Evolutionary conservation across 2,113 vertebrate genomes (phyloP), one percentile per base, ranked within the genome.

Genomic region (Toxotes chatareus): DNA sequence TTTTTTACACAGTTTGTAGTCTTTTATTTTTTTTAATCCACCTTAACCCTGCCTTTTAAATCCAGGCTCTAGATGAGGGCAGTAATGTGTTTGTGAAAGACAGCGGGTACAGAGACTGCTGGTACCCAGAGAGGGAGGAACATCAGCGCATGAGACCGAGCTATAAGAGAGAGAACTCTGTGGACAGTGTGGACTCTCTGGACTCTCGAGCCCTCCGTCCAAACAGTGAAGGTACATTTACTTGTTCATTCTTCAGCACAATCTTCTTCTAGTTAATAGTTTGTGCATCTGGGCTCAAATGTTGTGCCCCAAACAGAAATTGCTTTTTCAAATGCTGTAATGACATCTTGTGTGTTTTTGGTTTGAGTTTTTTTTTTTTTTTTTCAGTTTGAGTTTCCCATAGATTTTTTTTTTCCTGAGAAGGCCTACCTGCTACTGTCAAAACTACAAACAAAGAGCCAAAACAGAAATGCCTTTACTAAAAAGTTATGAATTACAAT

Each of bases 141-240:
- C 60, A 55, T 46, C 64, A 76, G 88, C 19, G 11, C 40, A 38
- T 55, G 78, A 83, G 93, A 38, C 66, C 64, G 1, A 91, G 56
- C 77, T 95, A 95, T 57, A 95, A 85, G 85, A 95, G 95, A 88
- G 96, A 95, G 73, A 95, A 96, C 83, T 98, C 97, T 0, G 95
- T 95, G 0, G 96, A 98, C 67, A 95, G 96, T 85, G 85, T 96
- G 23, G 96, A 97, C 51, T 97, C 95, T 1, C 79, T 95, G 77
- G 96, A 96, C 57, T 96, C 95, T 2, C 86, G 89, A 11, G 94
- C 94, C 0, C 60, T 96, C 34, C 95, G 93, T 83, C 95, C 92
- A 31, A 94, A 93, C 60, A 95, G 95, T 83, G 97, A 98, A 95
- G 97, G 98, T 97, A 89, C 69, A 40, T 40, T 16, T 14, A 8